Evolutionary conservation across 2,888 invertebrate genomes (phyloP), one percentile per base, ranked within the genome.

Genomic region (Oligia latruncula): DNA sequence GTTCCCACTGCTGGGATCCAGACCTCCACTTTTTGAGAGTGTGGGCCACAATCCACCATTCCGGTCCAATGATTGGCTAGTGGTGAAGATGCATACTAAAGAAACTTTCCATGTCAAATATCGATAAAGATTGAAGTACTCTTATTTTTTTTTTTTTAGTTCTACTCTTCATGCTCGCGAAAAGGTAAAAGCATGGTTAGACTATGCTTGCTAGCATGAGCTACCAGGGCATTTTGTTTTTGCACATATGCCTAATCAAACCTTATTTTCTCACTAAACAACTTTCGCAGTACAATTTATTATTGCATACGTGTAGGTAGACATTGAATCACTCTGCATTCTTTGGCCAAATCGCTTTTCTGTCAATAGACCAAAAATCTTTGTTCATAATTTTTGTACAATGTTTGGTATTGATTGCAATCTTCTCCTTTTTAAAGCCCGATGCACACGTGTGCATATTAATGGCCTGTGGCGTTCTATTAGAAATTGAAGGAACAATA

Each of bases 391-490:
- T 17, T 60, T 65, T 29, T 60, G 9, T 23, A n/a, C 2, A 49
- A 13, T 79, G 46, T 80, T 79, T 81, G 58, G 49, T 60, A 52
- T 68, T 64, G 23, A 23, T 60, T 23, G 71, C 15, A 17, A 40
- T 55, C 0, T 40, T 13, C 17, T 71, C 55, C 3, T 5, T 71
- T n/a, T n/a, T 17, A 17, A 9, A n/a, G n/a, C 17, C 17, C 11
- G 17, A 40, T 71, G 15, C 6, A 71, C 35, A 52, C 35, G 35
- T 0, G 29, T 55, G 9, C 23, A 9, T 55, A 40, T 3, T 17
- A 71, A 40, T 35, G 11, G 35, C 3, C 9, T 55, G 17, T n/a
- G 55, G 9, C 15, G 23, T 71, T 23, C 40, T 40, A 17, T 40
- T 5, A 11, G 9, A 55, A 35, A 0, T 40, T 40, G 2, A 55